These are phyloP conservation scores for Ceratosolen fusciceps DNA, from an alignment of 1,140 invertebrate genomes.

Conservation along the genomic window DNA sequence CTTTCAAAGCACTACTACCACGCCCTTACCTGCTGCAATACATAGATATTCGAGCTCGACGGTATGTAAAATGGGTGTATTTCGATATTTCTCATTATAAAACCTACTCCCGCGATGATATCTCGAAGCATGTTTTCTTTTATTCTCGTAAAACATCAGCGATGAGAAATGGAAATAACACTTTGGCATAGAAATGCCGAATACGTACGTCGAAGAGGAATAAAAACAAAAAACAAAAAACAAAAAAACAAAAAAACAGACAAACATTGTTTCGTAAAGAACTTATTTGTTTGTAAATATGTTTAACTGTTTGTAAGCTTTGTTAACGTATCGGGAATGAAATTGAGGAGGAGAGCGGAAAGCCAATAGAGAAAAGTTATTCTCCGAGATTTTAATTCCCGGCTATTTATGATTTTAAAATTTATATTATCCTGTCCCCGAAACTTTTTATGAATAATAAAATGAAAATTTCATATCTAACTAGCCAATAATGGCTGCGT, in stretches of 20 bases:
- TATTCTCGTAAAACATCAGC: neutral
- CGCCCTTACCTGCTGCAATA: neutral
- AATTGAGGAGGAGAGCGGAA: neutral
- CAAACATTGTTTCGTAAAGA: too few species aligned
- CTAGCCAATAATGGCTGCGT: neutral
- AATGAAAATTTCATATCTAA: neutral
- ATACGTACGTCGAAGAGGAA: too few species aligned
- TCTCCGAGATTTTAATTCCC: neutral
- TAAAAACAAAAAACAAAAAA: neutral
- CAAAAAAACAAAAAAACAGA: too few species aligned
- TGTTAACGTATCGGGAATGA: neutral
- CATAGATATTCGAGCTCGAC: neutral
- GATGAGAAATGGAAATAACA: neutral
- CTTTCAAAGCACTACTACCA: too few species aligned
- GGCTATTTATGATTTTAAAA: neutral
- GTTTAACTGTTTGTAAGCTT: too few species aligned
- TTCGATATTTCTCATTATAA: constrained; percentile 5
- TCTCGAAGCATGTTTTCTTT: neutral
- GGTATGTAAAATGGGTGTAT: constrained; percentile 7
- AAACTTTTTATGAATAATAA: neutral
- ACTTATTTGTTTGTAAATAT: too few species aligned
- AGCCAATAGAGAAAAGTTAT: neutral
- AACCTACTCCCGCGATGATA: neutral
- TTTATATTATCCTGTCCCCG: neutral
- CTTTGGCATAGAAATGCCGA: neutral